Percentiles rank a stretch among this genome's conserved stretches.
phyloP scores from a whole-genome alignment of 2,113 vertebrate species.

The Pipa parva region DNA sequence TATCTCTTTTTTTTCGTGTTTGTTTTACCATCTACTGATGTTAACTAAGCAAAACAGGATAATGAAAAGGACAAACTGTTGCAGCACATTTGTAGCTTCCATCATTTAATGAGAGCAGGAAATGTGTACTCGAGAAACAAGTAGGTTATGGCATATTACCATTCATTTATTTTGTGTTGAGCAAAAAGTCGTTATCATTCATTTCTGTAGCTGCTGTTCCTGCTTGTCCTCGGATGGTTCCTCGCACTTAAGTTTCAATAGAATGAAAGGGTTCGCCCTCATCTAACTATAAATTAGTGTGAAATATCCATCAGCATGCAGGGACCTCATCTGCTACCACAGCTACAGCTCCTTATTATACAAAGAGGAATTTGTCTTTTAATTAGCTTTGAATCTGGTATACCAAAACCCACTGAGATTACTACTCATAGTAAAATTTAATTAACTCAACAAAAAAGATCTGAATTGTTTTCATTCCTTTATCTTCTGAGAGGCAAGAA shows the following conservation, averaged over 20 bases:
- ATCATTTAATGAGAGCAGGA: not conserved
- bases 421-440: conserved; percentile 87
- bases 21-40: too few relatives aligned
- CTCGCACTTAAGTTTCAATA: conserved; percentile 56
- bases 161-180: not conserved
- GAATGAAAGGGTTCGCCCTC: conserved; percentile 52
- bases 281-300: conserved; percentile 61
- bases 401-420: conserved; percentile 73
- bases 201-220: not conserved
- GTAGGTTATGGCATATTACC: conserved; percentile 2
- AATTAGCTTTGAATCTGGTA: conserved; percentile 84
- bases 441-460: conserved; percentile 85
- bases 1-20: too few relatives aligned
- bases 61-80: too few relatives aligned
- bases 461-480: conserved; percentile 82
- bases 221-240: conserved; percentile 34
- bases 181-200: not conserved
- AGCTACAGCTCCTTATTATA: conserved; percentile 71
- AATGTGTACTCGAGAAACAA: not conserved
- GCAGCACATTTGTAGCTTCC: not conserved
- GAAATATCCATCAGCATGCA: conserved; percentile 68
- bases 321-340: conserved; percentile 54
- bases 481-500: conserved; percentile 58
- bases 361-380: conserved; percentile 80
- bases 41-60: too few relatives aligned